Evolutionary conservation across 2,888 invertebrate genomes (phyloP).

Genomic region (Axea sp.): DNA sequence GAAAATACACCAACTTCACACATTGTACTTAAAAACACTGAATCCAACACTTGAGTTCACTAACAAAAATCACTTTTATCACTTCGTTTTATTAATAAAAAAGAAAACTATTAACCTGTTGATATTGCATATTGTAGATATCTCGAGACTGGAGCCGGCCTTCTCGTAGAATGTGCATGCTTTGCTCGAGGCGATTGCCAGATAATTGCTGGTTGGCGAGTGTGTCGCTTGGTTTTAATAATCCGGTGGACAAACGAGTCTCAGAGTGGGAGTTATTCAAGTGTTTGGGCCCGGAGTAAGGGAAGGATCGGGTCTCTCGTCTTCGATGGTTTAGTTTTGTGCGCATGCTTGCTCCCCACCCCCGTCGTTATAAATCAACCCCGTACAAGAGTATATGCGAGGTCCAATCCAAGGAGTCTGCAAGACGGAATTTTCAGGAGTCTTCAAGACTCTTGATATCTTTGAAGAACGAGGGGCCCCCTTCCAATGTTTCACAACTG

Average conservation of each 20-base stretch:
- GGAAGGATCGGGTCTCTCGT: conserved; percentile 49
- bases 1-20: background rate
- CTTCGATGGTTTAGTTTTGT: conserved; percentile 13
- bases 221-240: conserved; percentile 78
- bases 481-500: too few species aligned
- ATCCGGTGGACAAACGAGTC: conserved; percentile 76
- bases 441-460: too few species aligned
- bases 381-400: too few species aligned
- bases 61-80: too few species aligned
- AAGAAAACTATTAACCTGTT: conserved; percentile 69
- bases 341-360: conserved; percentile 74
- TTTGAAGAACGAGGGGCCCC: too few species aligned
- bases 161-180: conserved; percentile 64
- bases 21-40: too few species aligned
- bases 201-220: conserved; percentile 77
- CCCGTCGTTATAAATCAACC: too few species aligned
- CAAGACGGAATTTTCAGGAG: too few species aligned
- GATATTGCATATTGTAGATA: conserved; percentile 70
- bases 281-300: conserved; percentile 59
- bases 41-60: too few species aligned
- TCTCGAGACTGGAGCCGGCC: conserved; percentile 14
- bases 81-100: background rate
- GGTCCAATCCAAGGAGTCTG: too few species aligned
- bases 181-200: conserved; percentile 74
- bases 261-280: conserved; percentile 72